These are phyloP conservation scores for Blastobasis adustella DNA, from an alignment of 2,888 invertebrate genomes.

Conservation along the genomic window DNA sequence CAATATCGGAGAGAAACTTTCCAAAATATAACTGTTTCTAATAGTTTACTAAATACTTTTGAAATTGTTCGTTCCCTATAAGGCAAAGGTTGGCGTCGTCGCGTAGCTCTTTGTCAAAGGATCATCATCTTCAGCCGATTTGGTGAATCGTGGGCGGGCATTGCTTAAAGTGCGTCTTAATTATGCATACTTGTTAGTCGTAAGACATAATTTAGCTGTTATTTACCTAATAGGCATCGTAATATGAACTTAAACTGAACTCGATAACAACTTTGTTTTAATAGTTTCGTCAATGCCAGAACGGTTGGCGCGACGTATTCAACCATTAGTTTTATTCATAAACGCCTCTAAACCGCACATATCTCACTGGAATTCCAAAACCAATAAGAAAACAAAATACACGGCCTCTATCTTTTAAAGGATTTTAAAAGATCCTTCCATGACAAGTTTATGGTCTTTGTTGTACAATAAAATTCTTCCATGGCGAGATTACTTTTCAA, in stretches of 20 bases:
- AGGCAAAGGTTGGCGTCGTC: slow-evolving; percentile 9
- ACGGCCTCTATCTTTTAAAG: slow-evolving; percentile 21
- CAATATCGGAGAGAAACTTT: slow-evolving; percentile 1
- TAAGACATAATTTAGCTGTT: background rate
- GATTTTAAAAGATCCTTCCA: slow-evolving; percentile 18
- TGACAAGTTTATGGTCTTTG: slow-evolving; percentile 28
- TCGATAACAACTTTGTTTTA: no score
- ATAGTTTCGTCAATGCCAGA: no score
- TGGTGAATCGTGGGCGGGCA: slow-evolving; percentile 3
- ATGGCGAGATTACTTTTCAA: slow-evolving; percentile 17
- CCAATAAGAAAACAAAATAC: slow-evolving; percentile 11
- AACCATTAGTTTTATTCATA: no score
- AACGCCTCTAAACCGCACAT: background rate
- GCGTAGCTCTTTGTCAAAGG: slow-evolving; percentile 3
- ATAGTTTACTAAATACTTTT: slow-evolving; percentile 6
- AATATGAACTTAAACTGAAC: no score
- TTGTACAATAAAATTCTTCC: slow-evolving; percentile 33
- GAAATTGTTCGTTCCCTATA: slow-evolving; percentile 15
- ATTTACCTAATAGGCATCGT: no score
- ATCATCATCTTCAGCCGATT: slow-evolving; percentile 2
- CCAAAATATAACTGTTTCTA: slow-evolving; percentile 2
- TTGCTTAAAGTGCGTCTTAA: background rate
- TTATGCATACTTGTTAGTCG: background rate
- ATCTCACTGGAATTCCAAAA: background rate
- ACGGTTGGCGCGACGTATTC: no score